Percentiles rank a stretch among this genome's conserved stretches.
Conservation (phyloP, 2,113 vertebrate species). For the Martes martes region DNA sequence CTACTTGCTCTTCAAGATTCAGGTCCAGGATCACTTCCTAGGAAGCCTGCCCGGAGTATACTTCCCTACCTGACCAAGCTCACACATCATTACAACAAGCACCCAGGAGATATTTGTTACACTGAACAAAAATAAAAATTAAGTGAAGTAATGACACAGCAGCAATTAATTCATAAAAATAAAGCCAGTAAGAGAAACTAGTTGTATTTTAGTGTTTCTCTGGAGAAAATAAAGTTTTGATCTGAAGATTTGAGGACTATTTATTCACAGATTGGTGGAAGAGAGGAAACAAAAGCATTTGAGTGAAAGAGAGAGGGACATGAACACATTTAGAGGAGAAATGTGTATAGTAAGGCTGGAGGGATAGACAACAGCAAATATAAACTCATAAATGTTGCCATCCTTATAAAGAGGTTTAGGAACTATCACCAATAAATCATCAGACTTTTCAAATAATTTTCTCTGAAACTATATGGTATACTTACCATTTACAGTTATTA, state of each 20-base stretch:
- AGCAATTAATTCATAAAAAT: background rate
- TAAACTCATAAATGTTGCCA: background rate
- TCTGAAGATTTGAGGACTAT: background rate
- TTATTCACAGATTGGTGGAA: background rate
- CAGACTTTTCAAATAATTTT: background rate
- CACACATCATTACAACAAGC: background rate
- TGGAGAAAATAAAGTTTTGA: background rate
- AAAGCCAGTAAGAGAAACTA: background rate
- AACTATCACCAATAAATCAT: background rate
- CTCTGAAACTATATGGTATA: background rate
- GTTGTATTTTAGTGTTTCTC: background rate
- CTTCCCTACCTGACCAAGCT: background rate
- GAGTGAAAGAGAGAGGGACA: background rate
- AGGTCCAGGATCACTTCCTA: background rate
- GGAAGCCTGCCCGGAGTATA: background rate
- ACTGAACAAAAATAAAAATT: background rate
- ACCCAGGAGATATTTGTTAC: background rate
- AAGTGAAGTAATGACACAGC: background rate
- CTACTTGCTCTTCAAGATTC: background rate
- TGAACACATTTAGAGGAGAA: background rate
- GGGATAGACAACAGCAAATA: background rate
- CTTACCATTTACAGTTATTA: background rate
- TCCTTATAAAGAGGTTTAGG: background rate
- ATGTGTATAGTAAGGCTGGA: background rate
- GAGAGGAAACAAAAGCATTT: background rate